These are phyloP conservation scores for Andrena bucephala DNA, from an alignment of 2,888 invertebrate species.

Conservation along the genomic window DNA sequence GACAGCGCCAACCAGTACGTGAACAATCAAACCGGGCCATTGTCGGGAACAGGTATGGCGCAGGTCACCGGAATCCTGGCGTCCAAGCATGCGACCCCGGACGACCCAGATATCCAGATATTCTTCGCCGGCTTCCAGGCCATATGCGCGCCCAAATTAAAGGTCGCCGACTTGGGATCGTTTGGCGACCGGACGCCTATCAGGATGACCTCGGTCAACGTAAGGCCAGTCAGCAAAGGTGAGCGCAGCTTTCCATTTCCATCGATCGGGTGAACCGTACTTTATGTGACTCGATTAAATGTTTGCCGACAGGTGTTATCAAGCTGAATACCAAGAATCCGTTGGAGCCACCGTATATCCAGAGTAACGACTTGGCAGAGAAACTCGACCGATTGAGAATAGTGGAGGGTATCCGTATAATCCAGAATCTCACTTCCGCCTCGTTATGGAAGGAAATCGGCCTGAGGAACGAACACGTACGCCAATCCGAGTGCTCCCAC, in stretches of 20 bases:
- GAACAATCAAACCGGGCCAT: slow-evolving; percentile 87
- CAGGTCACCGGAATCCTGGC: slow-evolving; percentile 89
- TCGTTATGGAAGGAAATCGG: slow-evolving; percentile 79
- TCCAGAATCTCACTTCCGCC: slow-evolving; percentile 86
- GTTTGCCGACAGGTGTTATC: slow-evolving; percentile 83
- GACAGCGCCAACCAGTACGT: slow-evolving; percentile 86
- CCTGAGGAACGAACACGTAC: slow-evolving; percentile 14
- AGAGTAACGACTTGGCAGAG: slow-evolving; percentile 91
- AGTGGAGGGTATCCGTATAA: slow-evolving; percentile 88
- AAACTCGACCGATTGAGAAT: slow-evolving; percentile 88
- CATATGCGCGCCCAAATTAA: slow-evolving; percentile 84
- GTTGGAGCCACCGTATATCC: slow-evolving; percentile 88
- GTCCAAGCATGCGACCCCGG: slow-evolving; percentile 87
- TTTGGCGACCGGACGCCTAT: slow-evolving; percentile 63
- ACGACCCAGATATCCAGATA: slow-evolving; percentile 89
- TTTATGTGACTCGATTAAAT: background rate
- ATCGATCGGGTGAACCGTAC: background rate
- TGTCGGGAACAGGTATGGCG: slow-evolving; percentile 89
- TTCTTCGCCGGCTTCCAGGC: slow-evolving; percentile 89
- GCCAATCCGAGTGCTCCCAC: slow-evolving; percentile 61
- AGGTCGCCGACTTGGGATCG: slow-evolving; percentile 74
- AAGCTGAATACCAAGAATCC: slow-evolving; percentile 89
- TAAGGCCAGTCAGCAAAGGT: slow-evolving; percentile 89
- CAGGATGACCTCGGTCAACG: slow-evolving; percentile 87
- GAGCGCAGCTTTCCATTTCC: background rate